phyloP scores from a whole-genome alignment of 2,888 invertebrate species.

The Orthosia gothica region DNA sequence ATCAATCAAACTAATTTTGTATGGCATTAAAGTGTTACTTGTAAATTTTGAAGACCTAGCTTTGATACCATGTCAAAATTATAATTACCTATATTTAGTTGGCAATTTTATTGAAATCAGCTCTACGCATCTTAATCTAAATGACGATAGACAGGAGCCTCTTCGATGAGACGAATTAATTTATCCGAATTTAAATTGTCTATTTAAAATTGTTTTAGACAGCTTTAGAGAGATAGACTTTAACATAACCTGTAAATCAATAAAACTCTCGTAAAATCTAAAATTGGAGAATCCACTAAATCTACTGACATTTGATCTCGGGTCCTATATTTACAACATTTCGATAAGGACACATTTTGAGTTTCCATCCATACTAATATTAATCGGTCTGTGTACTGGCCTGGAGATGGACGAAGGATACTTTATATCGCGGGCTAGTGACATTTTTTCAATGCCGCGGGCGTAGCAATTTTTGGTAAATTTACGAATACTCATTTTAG shows the following conservation, averaged over 20 bases:
- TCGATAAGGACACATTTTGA: no score
- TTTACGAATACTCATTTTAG: neutral
- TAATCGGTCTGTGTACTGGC: no score
- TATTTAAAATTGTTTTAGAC: neutral
- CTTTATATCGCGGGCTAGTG: no score
- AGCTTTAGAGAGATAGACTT: neutral
- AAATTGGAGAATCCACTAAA: slow-evolving; percentile 5
- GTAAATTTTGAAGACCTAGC: neutral
- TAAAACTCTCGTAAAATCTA: slow-evolving; percentile 37
- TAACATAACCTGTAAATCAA: slow-evolving; percentile 32
- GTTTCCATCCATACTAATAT: no score
- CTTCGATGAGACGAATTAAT: slow-evolving; percentile 13
- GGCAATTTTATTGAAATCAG: neutral
- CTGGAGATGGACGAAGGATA: no score
- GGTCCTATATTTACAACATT: neutral
- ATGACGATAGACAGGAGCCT: slow-evolving; percentile 1
- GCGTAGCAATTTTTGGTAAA: no score
- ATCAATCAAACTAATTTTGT: slow-evolving; percentile 12
- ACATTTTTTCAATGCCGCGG: no score
- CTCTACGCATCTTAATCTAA: slow-evolving; percentile 1
- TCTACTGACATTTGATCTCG: neutral
- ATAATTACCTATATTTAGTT: neutral
- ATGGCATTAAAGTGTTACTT: neutral
- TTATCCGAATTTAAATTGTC: neutral
- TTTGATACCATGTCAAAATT: neutral